phyloP scores from a whole-genome alignment of 2,888 invertebrate genomes.

The Ormyrus thymus region DNA sequence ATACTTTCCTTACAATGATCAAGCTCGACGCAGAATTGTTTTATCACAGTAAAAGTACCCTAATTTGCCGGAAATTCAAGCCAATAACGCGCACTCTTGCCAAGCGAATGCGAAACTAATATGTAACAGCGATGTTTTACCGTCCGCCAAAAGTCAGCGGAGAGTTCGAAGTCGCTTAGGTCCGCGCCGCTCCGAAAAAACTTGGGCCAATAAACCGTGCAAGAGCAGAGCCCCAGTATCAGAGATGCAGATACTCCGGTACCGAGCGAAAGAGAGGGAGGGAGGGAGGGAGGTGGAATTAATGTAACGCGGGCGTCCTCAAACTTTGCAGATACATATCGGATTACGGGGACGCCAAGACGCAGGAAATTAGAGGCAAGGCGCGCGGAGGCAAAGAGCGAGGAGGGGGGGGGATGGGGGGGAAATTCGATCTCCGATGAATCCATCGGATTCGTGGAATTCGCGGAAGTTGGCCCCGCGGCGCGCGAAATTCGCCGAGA shows the following conservation, averaged over 20 bases:
- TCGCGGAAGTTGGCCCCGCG: slow-evolving; percentile 35
- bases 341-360: slow-evolving; percentile 23
- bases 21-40: too few relatives aligned
- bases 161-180: background rate
- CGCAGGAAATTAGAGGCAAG: slow-evolving; percentile 27
- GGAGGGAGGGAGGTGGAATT: slow-evolving; percentile 15
- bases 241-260: too few relatives aligned
- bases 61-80: too few relatives aligned
- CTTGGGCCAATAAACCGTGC: too few relatives aligned
- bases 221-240: too few relatives aligned
- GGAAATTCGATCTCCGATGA: slow-evolving; percentile 44
- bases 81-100: too few relatives aligned
- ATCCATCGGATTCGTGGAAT: slow-evolving; percentile 42
- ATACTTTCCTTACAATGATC: too few relatives aligned
- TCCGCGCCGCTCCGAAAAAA: too few relatives aligned
- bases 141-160: background rate
- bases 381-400: background rate
- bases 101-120: background rate
- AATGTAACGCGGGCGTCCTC: slow-evolving; percentile 30
- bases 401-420: background rate
- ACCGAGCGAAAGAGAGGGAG: background rate
- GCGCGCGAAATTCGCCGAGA: slow-evolving; percentile 39
- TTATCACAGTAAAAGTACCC: too few relatives aligned
- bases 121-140: background rate
- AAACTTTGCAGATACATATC: slow-evolving; percentile 45